These are phyloP conservation scores for Labrus mixtus DNA, from an alignment of 2,113 vertebrate species.

Conservation along the genomic window DNA sequence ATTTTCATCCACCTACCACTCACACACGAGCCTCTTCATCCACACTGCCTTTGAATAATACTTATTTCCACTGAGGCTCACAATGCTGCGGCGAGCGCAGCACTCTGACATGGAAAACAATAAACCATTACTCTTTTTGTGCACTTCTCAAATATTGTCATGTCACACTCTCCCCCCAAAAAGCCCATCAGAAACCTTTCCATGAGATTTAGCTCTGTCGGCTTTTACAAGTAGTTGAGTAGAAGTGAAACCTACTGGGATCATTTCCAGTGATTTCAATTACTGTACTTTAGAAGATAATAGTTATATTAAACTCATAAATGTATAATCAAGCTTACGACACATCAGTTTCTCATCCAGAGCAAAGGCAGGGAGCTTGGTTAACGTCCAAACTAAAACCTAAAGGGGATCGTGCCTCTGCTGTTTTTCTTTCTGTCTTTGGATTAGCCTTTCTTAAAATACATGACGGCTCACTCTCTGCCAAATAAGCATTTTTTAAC, in stretches of 20 bases:
- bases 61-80: slow-evolving; percentile 26
- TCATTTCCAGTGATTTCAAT: slow-evolving; percentile 14
- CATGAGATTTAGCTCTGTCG: slow-evolving; percentile 5
- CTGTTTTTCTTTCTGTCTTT: not conserved
- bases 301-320: not conserved
- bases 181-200: slow-evolving; percentile 26
- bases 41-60: slow-evolving; percentile 40
- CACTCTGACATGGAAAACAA: slow-evolving; percentile 29
- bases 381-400: not conserved
- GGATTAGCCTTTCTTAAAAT: not conserved
- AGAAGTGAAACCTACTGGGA: slow-evolving; percentile 2
- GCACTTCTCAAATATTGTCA: slow-evolving; percentile 21
- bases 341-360: not conserved
- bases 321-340: not conserved
- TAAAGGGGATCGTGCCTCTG: not conserved
- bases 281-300: not conserved
- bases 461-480: not conserved
- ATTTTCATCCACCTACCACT: slow-evolving; percentile 65
- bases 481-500: not conserved
- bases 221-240: not conserved
- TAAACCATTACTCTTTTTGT: slow-evolving; percentile 27
- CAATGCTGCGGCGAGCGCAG: slow-evolving; percentile 23
- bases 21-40: slow-evolving; percentile 46
- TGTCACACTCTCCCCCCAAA: slow-evolving; percentile 1
- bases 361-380: not conserved